Evolutionary conservation across 2,113 vertebrate genomes (phyloP), one percentile per base, ranked within the genome.

Genomic region (Ammodytes marinus): DNA sequence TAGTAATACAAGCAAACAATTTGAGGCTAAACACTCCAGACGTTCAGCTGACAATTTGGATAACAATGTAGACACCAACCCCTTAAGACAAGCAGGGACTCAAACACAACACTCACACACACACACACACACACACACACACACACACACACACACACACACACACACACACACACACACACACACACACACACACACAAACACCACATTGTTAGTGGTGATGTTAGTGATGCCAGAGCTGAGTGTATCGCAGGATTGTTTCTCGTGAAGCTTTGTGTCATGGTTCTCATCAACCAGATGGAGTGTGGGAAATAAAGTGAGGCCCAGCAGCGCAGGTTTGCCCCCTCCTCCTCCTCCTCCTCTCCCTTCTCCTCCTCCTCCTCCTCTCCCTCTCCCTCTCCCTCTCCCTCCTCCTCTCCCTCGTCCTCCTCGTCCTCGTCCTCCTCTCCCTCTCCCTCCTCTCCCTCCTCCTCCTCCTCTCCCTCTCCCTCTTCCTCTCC

Each of bases 241-340:
- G 42, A 19, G 49, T 27, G 39, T 8, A 40, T 43, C 47, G 37
- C 81, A 76, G 52, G 12, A 69, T 6, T 49, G 78, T 74, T 85
- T 81, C 80, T 80, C 8, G 10, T 1, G 55, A 70, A 71, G 15
- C 52, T 72, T 61, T 1, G 4, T 67, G 58, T 86, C 79, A 69
- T 86, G 85, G 14, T 84, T 89, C 74, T 65, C 66, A 46, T 88
- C 76, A 82, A 69, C 46, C 8, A 63, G 55, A 77, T 4, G 40
- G 19, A 42, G 42, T 60, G 65, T 79, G 75, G 54, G 69, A 84
- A 79, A 72, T 27, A 69, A 72, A 69, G 35, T 4, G 50, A 82
- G 77, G 72, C 64, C 72, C 57, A 49, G 70, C 49, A n/a, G 64
- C 5, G 60, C 15, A 65, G 69, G 63, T 59, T 39, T 68, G 37